A percentile compares a stretch with the other conserved stretches of the same genome.
Evolutionary conservation across 2,113 vertebrate species (phyloP).

Genomic region (Gallinago jamesoni): DNA sequence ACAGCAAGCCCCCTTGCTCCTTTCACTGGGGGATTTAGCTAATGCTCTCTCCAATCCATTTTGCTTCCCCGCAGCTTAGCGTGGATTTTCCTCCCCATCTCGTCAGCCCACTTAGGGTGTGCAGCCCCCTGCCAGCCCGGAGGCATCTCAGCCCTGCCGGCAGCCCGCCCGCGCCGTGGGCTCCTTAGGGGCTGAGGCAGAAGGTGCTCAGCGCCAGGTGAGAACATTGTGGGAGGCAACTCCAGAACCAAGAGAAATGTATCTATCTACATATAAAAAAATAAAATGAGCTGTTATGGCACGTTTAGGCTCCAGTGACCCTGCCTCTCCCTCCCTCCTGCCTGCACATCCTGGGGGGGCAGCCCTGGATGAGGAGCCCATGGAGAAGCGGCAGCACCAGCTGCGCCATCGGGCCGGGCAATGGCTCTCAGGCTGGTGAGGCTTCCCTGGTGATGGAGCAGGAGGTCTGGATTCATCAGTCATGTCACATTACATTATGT

Average conservation of each 20-base stretch:
- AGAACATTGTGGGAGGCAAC: background rate
- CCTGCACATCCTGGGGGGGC: background rate
- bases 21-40: slow-evolving; percentile 18
- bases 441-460: slow-evolving; percentile 35
- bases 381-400: background rate
- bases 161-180: background rate
- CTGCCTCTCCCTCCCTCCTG: background rate
- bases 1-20: slow-evolving; percentile 23
- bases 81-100: slow-evolving; percentile 35
- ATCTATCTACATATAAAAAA: background rate
- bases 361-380: background rate
- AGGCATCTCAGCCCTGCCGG: background rate
- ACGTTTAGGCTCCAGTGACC: background rate
- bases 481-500: slow-evolving; percentile 68
- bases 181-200: background rate
- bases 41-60: slow-evolving; percentile 58
- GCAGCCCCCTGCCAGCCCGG: slow-evolving; percentile 5
- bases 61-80: slow-evolving; percentile 27
- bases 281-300: rapidly evolving
- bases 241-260: background rate
- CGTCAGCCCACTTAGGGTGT: background rate
- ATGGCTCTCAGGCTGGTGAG: slow-evolving; percentile 40
- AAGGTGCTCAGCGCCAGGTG: background rate
- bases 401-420: background rate
- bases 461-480: slow-evolving; percentile 56